phyloP scores from a whole-genome alignment of 2,797 vertebrate species.

The Zenarchopterus dispar region DNA sequence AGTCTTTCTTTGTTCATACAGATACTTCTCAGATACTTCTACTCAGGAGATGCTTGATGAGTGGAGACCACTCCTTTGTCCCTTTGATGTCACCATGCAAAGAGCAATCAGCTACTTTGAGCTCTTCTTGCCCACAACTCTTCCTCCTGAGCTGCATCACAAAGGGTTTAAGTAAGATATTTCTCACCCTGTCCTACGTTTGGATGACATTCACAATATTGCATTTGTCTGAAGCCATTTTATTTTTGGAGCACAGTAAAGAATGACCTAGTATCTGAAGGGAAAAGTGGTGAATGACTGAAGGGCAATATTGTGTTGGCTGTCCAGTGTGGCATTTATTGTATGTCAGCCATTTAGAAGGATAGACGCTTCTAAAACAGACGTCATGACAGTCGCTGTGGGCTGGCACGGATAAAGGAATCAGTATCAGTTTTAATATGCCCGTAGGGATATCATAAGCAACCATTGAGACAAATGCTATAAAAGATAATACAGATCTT shows the following conservation, averaged over 20 bases:
- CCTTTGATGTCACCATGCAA: conserved; percentile 98
- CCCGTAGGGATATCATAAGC: conserved; percentile 1
- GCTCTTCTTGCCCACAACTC: conserved; percentile 94
- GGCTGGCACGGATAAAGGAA: conserved; percentile 29
- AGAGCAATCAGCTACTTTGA: conserved; percentile 96
- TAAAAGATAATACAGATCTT: conserved; percentile 12
- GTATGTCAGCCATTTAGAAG: conserved; percentile 14
- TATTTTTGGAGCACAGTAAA: neutral
- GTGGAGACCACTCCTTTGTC: conserved; percentile 96
- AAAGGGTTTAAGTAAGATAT: conserved; percentile 92
- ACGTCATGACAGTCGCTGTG: conserved; percentile 15
- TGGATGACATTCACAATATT: neutral
- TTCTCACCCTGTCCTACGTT: neutral
- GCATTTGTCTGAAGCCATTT: neutral
- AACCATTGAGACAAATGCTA: conserved; percentile 5
- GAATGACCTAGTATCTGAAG: conserved; percentile 7
- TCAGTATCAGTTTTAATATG: conserved; percentile 18
- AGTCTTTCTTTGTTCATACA: conserved; percentile 56
- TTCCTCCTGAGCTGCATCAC: conserved; percentile 93
- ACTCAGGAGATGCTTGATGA: conserved; percentile 97
- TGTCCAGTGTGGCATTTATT: neutral
- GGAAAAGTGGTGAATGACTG: conserved; percentile 21
- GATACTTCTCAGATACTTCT: conserved; percentile 92
- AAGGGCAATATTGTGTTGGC: neutral
- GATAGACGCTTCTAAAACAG: conserved; percentile 5